Base-by-base conservation (phyloP, 2,113 vertebrate genomes). In the Centropus unirufus region DNA sequence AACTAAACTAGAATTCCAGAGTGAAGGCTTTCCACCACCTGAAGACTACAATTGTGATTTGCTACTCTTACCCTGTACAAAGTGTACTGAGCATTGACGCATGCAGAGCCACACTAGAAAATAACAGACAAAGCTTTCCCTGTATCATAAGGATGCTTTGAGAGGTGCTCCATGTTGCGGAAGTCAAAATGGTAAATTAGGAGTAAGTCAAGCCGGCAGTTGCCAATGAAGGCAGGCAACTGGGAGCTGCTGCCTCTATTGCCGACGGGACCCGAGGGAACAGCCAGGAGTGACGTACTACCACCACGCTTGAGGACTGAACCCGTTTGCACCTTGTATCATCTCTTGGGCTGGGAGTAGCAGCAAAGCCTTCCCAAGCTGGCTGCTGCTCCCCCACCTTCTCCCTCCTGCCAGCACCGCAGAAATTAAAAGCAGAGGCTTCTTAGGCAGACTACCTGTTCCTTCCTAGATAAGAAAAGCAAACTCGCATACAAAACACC, bases 81-180 rank as follows among this genome's bases (percentile, higher is more conserved):
- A 12, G 46, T 1, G 6, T 16, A 73, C 72, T 6, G 3, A 59
- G 10, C 21, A 14, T 3, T 32, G 66, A 86, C 21, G 27, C 15
- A 22, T 2, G 12, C 32, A 73, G 17, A 55, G 23, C 18, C 39
- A 27, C 13, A 20, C 52, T 54, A 67, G 11, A 55, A 74, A 75
- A 57, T 19, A 42, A 8, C 0, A 47, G 27, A 17, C 40, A 30
- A 22, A 34, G 34, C 44, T 58, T 83, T 58, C 57, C 51, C 52
- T 10, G 2, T 13, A 8, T 11, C 1, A 0, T 4, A 21, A 46
- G 34, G 6, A 4, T 22, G 36, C 66, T 86, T 14, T 32, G n/a
- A 75, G 52, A 52, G n/a, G 11, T 8, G 4, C 13, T 67, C 22
- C 57, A 47, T 29, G 7, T 3, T 5, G 9, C 30, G 40, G 12